phyloP scores from a whole-genome alignment of 2,888 invertebrate genomes.

The Leptopterna dolabrata region DNA sequence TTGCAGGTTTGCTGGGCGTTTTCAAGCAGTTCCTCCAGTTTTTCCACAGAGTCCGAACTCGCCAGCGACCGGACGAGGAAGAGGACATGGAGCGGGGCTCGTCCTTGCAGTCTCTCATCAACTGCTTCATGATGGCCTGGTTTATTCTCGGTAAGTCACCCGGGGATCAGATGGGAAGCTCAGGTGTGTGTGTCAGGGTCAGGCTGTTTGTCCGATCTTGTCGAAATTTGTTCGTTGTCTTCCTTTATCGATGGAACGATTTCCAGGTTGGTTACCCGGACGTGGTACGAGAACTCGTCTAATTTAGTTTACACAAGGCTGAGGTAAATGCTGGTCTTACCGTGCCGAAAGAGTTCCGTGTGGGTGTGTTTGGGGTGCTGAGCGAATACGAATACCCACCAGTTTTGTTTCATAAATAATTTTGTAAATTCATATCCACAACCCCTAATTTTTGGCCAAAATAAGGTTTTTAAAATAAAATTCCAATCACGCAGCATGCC shows the following conservation, averaged over 20 bases:
- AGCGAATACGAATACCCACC: too few species aligned
- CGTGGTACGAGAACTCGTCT: too few species aligned
- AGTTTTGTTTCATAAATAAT: too few species aligned
- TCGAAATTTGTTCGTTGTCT: not conserved
- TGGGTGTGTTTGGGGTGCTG: too few species aligned
- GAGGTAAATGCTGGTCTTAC: too few species aligned
- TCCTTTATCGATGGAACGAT: not conserved
- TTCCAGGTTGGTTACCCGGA: too few species aligned
- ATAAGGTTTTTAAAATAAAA: too few species aligned
- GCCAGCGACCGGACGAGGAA: slow-evolving; percentile 70
- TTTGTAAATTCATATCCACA: too few species aligned
- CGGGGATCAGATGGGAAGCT: not conserved
- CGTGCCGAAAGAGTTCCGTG: too few species aligned
- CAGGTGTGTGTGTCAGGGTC: not conserved
- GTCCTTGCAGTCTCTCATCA: slow-evolving; percentile 71
- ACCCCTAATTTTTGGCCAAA: too few species aligned
- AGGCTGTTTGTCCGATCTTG: not conserved
- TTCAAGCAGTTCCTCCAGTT: slow-evolving; percentile 74
- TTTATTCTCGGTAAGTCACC: slow-evolving; percentile 75
- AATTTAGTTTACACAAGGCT: too few species aligned
- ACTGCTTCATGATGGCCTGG: slow-evolving; percentile 77
- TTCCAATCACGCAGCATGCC: too few species aligned
- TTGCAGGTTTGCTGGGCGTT: slow-evolving; percentile 74
- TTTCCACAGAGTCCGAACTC: slow-evolving; percentile 70
- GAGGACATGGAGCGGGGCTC: slow-evolving; percentile 71